A percentile compares a stretch with the other conserved stretches of the same genome.
Conservation (phyloP, 2,113 vertebrate species). For the human (Homo sapiens) region DNA sequence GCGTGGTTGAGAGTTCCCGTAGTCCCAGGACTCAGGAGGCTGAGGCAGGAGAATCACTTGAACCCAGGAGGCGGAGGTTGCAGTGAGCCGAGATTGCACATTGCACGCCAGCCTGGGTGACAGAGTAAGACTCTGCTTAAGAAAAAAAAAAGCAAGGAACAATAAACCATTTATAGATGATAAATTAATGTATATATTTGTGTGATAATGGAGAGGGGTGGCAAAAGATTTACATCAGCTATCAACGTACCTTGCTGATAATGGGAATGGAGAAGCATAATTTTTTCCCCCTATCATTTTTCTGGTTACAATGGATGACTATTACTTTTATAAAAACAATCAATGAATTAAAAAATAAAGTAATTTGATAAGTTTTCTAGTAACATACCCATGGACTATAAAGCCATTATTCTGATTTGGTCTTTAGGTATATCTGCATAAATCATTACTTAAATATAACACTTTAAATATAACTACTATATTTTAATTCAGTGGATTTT, state of each 20-base stretch:
- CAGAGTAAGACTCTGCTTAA: no score
- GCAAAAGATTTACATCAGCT: neutral
- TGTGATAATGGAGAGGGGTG: neutral
- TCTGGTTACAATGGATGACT: neutral
- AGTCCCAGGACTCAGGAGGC: no score
- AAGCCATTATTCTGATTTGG: neutral
- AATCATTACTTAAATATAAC: neutral
- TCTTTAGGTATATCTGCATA: neutral
- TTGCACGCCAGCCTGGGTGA: no score
- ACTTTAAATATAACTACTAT: neutral
- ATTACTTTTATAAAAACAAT: neutral
- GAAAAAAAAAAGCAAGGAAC: neutral
- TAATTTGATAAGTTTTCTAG: neutral
- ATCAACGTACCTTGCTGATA: neutral
- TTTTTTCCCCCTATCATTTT: neutral
- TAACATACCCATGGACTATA: neutral
- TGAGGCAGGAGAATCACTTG: no score
- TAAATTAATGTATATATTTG: neutral
- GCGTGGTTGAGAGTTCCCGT: no score
- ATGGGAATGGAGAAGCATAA: neutral
- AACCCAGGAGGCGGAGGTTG: no score
- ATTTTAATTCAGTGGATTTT: neutral
- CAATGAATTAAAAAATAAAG: neutral
- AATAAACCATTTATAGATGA: neutral
- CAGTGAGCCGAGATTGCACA: no score